These are phyloP conservation scores for Drosophila watanabei DNA, from an alignment of 1,140 invertebrate genomes.

Conservation along the genomic window DNA sequence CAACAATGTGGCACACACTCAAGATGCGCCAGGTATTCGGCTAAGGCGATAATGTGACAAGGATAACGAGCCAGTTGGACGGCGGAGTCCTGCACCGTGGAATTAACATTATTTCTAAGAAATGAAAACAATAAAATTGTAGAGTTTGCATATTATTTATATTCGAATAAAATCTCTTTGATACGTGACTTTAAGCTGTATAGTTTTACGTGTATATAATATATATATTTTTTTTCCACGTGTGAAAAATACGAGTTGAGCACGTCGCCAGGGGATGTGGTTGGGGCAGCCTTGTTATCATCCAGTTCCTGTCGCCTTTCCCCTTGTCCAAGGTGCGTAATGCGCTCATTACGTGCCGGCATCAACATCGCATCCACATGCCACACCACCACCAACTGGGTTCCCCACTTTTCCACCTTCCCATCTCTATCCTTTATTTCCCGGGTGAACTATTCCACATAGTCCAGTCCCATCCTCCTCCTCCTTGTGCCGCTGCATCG, in stretches of 20 bases:
- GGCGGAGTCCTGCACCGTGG: conserved; percentile 14
- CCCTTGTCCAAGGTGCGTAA: conserved; percentile 61
- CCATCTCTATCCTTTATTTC: conserved; percentile 6
- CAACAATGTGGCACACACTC: conserved; percentile 75
- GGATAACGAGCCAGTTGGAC: conserved; percentile 71
- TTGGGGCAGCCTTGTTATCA: conserved; percentile 63
- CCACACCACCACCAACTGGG: conserved; percentile 51
- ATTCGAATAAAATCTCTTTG: neutral
- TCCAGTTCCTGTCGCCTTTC: conserved; percentile 16
- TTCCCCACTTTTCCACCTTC: conserved; percentile 3
- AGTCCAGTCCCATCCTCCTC: conserved; percentile 4
- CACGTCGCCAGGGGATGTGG: neutral
- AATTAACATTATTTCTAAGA: neutral
- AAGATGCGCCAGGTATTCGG: conserved; percentile 75
- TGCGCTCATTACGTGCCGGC: conserved; percentile 81
- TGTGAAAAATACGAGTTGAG: conserved; percentile 9
- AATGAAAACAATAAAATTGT: neutral
- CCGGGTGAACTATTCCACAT: conserved; percentile 23
- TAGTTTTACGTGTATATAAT: neutral
- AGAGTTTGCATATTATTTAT: neutral
- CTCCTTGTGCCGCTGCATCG: neutral
- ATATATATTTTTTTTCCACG: conserved; percentile 1
- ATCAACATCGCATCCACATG: conserved; percentile 62
- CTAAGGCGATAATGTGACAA: conserved; percentile 83
- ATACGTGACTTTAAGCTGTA: neutral